phyloP scores from a whole-genome alignment of 2,888 invertebrate species.

The Mythimna ferrago region DNA sequence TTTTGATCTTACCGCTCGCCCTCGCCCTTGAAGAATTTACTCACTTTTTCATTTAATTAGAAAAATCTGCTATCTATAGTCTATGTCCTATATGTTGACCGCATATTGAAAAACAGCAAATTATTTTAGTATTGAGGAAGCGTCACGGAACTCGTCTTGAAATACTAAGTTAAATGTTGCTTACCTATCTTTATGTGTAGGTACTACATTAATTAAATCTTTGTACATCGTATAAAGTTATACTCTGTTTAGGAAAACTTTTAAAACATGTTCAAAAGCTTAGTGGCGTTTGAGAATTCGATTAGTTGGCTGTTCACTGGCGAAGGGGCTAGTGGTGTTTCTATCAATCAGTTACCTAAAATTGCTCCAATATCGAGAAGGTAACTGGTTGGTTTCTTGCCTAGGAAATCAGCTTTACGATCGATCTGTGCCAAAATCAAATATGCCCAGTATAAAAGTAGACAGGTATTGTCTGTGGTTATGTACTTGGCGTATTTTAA shows the following conservation, averaged over 20 bases:
- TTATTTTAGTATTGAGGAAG: too few relatives aligned
- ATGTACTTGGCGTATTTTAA: background rate
- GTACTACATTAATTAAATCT: too few relatives aligned
- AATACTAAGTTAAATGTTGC: too few relatives aligned
- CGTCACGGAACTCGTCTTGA: too few relatives aligned
- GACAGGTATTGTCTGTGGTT: background rate
- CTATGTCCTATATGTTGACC: too few relatives aligned
- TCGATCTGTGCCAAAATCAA: conserved; percentile 14
- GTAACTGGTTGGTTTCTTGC: background rate
- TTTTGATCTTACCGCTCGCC: too few relatives aligned
- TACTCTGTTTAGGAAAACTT: background rate
- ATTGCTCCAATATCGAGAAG: conserved; percentile 4
- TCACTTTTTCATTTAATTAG: too few relatives aligned
- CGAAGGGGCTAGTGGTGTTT: background rate
- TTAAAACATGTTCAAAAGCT: background rate
- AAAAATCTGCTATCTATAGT: too few relatives aligned
- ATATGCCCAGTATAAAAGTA: background rate
- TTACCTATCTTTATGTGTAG: too few relatives aligned
- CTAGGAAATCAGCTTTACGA: background rate
- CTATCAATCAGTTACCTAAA: background rate
- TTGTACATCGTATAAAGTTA: too few relatives aligned
- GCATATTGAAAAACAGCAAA: too few relatives aligned
- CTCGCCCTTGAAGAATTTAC: too few relatives aligned
- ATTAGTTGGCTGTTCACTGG: background rate
- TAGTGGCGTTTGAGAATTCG: conserved; percentile 7